Evolutionary conservation across 1,140 invertebrate genomes (phyloP).

Genomic region (Caenorhabditis inopinata): DNA sequence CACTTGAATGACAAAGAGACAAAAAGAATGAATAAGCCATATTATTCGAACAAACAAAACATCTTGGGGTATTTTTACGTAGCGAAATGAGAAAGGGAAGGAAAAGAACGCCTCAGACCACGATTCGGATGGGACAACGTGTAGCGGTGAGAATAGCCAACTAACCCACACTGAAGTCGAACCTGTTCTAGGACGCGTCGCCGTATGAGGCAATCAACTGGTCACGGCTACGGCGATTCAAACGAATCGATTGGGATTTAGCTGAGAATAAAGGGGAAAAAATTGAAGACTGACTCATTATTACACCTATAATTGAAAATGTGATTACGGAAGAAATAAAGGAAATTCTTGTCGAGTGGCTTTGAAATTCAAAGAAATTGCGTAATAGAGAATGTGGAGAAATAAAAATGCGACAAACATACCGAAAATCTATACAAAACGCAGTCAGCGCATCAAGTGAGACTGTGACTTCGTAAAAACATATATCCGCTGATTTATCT

Average conservation of each 20-base stretch:
- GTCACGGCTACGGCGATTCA: background rate
- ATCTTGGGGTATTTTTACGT: background rate
- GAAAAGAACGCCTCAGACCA: background rate
- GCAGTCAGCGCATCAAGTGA: too few species aligned
- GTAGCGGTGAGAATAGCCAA: background rate
- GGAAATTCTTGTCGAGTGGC: background rate
- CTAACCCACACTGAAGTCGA: slow-evolving; percentile 16
- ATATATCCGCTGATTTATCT: too few species aligned
- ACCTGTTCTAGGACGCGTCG: background rate
- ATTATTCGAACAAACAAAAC: too few species aligned
- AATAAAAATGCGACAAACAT: too few species aligned
- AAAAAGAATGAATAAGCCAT: too few species aligned
- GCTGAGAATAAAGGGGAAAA: background rate
- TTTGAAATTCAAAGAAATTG: background rate
- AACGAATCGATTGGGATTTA: slow-evolving; percentile 15
- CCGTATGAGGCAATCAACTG: slow-evolving; percentile 4
- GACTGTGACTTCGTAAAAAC: too few species aligned
- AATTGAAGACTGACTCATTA: background rate
- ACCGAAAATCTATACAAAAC: too few species aligned
- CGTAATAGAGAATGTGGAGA: too few species aligned
- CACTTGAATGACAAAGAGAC: too few species aligned
- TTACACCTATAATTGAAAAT: slow-evolving; percentile 5
- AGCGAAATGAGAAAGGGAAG: background rate
- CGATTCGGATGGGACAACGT: background rate
- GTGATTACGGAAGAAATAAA: background rate